Base-by-base conservation (phyloP, 1,140 invertebrate genomes). In the Nasonia giraulti region DNA sequence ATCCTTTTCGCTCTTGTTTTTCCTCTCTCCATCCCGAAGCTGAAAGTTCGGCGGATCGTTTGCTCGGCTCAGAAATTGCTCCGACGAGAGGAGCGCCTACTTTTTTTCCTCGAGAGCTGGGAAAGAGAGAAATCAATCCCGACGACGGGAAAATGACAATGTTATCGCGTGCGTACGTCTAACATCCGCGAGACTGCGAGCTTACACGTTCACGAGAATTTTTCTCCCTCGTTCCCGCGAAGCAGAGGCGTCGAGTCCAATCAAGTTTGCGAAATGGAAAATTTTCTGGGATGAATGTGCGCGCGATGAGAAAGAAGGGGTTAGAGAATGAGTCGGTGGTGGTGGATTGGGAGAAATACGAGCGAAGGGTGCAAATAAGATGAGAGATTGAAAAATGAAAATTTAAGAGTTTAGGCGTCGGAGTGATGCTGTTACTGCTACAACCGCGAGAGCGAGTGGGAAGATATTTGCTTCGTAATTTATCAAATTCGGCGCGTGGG, bases 341-440 rank as follows among this genome's bases (percentile, higher is more conserved):
- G 23, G 27, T 33, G 11, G 69, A 27, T 27, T 27, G 17, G 55
- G 7, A 5, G 27, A 31, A 71, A 71, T 33, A 33, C 69, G 69
- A 71, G 69, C 0, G 11, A 4, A 31, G 69, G 23, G 7, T 31
- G n/a, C 47, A 77, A 77, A 77, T 55, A n/a, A 77, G 27, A 77
- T 77, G 27, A 31, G 75, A 55, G 17, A 77, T 77, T 77, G 40
- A 31, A 77, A 55, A 55, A 77, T 77, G 20, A 76, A 76, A 76
- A 50, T 76, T 76, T 76, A 40, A 74, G 17, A 27, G 68, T 0
- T 69, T 3, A 2, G n/a, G 8, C 11, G 68, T 31, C 6, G 23
- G 68, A 12, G 8, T 8, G 40, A 44, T 44, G 68, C 68, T 69
- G n/a, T 55, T 55, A 33, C 69, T 71, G 69, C 69, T 31, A 37